Percentiles rank a stretch among this genome's conserved stretches.
These are phyloP conservation scores for Stomatorhinus ivindoensis DNA, from an alignment of 2,113 vertebrate species.

Conservation along the genomic window DNA sequence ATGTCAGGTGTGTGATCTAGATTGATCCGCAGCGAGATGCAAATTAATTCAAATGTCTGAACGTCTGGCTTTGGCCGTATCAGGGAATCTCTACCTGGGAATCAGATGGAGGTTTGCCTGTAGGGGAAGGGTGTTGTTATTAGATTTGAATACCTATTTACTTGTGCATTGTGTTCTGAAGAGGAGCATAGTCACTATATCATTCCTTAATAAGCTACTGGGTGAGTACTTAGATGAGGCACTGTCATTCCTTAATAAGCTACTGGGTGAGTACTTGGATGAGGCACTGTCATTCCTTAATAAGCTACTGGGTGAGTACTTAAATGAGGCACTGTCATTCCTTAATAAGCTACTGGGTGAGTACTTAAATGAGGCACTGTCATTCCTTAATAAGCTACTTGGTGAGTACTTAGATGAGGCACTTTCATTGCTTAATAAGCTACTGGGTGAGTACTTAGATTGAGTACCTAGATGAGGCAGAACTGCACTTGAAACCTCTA, in stretches of 20 bases:
- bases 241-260: too few relatives aligned
- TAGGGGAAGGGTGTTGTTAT: neutral
- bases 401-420: too few relatives aligned
- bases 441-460: neutral
- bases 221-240: neutral
- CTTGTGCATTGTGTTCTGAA: neutral
- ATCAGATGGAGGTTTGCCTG: neutral
- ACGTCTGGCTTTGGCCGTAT: neutral
- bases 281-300: neutral
- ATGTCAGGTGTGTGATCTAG: neutral
- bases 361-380: neutral
- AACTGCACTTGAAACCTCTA: neutral
- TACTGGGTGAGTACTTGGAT: neutral
- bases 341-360: neutral
- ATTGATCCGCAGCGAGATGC: neutral
- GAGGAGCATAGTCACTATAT: neutral
- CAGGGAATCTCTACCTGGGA: neutral
- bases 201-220: neutral
- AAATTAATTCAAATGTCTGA: constrained; percentile 1
- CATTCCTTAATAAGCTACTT: neutral
- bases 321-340: neutral
- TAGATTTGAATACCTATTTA: constrained; percentile 1
- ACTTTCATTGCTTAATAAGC: neutral
- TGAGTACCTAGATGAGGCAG: neutral
- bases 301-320: neutral